phyloP scores from a whole-genome alignment of 1,140 invertebrate species.

The Littorina saxatilis region DNA sequence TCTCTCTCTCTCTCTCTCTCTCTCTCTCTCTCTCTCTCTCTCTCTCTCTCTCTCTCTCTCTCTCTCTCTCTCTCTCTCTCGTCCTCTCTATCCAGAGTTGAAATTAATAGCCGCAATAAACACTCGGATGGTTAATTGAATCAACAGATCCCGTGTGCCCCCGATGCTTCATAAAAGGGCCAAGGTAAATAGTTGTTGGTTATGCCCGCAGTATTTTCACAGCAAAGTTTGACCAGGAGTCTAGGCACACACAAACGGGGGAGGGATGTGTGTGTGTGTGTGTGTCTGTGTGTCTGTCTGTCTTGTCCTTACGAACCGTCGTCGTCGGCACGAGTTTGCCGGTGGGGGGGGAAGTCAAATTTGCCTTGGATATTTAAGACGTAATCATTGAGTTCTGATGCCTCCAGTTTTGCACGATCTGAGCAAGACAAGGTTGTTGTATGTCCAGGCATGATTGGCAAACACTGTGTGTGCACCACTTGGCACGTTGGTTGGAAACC shows the following conservation, averaged over 20 bases:
- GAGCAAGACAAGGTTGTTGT: no score
- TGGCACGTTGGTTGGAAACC: background rate
- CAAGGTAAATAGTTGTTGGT: slow-evolving; percentile 33
- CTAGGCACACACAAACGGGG: slow-evolving; percentile 7
- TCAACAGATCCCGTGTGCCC: slow-evolving; percentile 19
- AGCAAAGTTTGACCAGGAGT: slow-evolving; percentile 33
- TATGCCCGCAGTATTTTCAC: slow-evolving; percentile 25
- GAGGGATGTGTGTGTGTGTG: background rate
- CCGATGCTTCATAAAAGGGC: slow-evolving; percentile 25
- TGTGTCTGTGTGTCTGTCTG: background rate
- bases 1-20: no score
- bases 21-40: background rate
- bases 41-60: background rate
- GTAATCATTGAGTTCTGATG: background rate
- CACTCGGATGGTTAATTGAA: slow-evolving; percentile 37
- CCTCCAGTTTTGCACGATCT: no score
- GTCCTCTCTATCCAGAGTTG: slow-evolving; percentile 19
- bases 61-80: background rate
- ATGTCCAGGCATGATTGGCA: no score
- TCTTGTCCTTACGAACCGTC: no score
- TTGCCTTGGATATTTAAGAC: slow-evolving; percentile 18
- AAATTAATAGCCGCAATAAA: slow-evolving; percentile 40
- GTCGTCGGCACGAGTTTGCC: background rate
- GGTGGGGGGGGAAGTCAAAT: background rate
- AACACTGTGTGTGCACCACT: background rate